Evolutionary conservation across 2,797 vertebrate genomes (phyloP).

Genomic region (Selene dorsalis): DNA sequence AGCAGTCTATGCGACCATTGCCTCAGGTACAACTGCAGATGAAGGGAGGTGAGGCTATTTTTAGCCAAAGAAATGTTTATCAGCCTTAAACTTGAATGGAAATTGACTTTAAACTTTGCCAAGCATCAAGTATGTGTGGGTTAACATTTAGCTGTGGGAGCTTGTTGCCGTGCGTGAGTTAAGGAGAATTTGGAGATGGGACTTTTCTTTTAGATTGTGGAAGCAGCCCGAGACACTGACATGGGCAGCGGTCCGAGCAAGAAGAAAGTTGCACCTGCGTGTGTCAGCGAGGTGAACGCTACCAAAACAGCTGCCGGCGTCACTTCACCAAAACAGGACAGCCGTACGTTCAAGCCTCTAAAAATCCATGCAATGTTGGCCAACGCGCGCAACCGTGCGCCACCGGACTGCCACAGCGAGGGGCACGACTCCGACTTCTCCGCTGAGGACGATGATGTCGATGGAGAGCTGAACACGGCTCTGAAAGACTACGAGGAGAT

Average conservation of each 20-base stretch:
- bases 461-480: constrained; percentile 67
- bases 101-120: constrained; percentile 39
- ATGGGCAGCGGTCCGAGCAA: constrained; percentile 84
- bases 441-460: constrained; percentile 68
- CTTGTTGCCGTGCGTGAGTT: neutral
- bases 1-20: neutral
- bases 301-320: constrained; percentile 33
- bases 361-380: constrained; percentile 45
- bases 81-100: constrained; percentile 25
- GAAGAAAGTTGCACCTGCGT: constrained; percentile 82
- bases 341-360: constrained; percentile 52
- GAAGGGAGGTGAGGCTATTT: neutral
- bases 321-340: constrained; percentile 46
- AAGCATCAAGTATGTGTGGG: constrained; percentile 28
- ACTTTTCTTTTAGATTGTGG: constrained; percentile 17
- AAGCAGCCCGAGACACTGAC: constrained; percentile 4
- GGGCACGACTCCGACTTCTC: constrained; percentile 74
- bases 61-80: constrained; percentile 10
- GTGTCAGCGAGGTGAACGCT: constrained; percentile 58
- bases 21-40: too few relatives aligned
- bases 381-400: constrained; percentile 62
- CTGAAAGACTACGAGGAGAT: constrained; percentile 50
- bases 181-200: constrained; percentile 43
- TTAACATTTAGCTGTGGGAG: constrained; percentile 48
- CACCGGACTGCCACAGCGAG: constrained; percentile 69